Evolutionary conservation across 2,797 vertebrate species (phyloP).

Genomic region (Gymnopithys bicolor): DNA sequence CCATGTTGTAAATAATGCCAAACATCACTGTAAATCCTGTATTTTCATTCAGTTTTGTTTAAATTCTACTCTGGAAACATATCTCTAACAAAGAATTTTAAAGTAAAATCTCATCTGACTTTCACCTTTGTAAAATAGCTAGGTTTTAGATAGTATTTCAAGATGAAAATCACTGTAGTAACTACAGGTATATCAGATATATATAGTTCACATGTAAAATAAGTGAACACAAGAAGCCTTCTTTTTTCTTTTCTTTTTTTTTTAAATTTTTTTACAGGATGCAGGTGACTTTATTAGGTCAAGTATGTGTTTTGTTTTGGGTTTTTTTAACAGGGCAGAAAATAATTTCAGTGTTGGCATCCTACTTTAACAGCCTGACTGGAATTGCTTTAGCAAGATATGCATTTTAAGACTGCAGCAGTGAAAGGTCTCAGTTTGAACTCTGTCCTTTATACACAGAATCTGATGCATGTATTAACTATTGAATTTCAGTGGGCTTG

Average conservation of each 20-base stretch:
- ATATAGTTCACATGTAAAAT: slow-evolving; percentile 48
- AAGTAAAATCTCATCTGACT: slow-evolving; percentile 14
- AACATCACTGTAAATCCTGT: neutral
- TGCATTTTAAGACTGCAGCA: slow-evolving; percentile 22
- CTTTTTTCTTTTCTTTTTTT: neutral
- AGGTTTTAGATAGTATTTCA: neutral
- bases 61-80: neutral
- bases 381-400: neutral
- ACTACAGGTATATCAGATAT: neutral
- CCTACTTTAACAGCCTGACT: slow-evolving; percentile 44
- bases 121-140: neutral
- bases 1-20: neutral
- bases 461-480: slow-evolving; percentile 21
- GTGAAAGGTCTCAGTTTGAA: slow-evolving; percentile 33
- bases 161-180: slow-evolving; percentile 33
- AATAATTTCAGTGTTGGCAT: neutral
- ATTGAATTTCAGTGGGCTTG: neutral
- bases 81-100: neutral
- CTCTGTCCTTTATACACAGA: slow-evolving; percentile 16
- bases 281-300: slow-evolving; percentile 29
- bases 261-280: neutral
- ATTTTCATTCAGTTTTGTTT: neutral
- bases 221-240: neutral
- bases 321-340: neutral
- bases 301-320: neutral